Evolutionary conservation across 2,888 invertebrate species (phyloP).

Genomic region (Cybosia mesomella): DNA sequence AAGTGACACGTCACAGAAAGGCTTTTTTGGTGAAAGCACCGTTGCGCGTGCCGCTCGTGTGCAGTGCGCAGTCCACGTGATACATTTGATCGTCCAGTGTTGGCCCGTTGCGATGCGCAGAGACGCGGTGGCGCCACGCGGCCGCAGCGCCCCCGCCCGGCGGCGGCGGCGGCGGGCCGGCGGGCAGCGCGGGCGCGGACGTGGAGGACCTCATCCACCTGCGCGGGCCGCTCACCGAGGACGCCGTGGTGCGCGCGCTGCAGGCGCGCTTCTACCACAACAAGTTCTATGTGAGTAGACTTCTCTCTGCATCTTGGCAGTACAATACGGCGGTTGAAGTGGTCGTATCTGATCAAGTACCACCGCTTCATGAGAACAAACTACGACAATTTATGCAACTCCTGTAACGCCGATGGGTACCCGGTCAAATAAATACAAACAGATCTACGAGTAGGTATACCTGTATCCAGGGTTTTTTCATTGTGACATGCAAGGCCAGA

Average conservation of each 20-base stretch:
- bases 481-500: no score
- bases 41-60: neutral
- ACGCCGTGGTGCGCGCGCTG: conserved; percentile 96
- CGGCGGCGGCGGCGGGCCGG: conserved; percentile 42
- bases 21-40: neutral
- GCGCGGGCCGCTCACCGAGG: conserved; percentile 96
- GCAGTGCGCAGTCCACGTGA: no score
- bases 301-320: neutral
- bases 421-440: no score
- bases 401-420: no score
- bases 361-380: no score
- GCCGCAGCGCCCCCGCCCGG: conserved; percentile 48
- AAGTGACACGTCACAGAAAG: neutral
- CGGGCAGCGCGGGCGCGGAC: conserved; percentile 70
- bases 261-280: conserved; percentile 95
- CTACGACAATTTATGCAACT: no score
- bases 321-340: neutral
- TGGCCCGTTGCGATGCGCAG: conserved; percentile 42
- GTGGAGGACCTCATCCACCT: conserved; percentile 97
- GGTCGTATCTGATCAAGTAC: neutral
- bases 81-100: neutral
- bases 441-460: no score
- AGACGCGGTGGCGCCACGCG: conserved; percentile 69
- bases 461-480: no score
- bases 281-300: conserved; percentile 93